A percentile compares a stretch with the other conserved stretches of the same genome.
Evolutionary conservation across 2,797 vertebrate species (phyloP).

Genomic region (Girardinus metallicus): DNA sequence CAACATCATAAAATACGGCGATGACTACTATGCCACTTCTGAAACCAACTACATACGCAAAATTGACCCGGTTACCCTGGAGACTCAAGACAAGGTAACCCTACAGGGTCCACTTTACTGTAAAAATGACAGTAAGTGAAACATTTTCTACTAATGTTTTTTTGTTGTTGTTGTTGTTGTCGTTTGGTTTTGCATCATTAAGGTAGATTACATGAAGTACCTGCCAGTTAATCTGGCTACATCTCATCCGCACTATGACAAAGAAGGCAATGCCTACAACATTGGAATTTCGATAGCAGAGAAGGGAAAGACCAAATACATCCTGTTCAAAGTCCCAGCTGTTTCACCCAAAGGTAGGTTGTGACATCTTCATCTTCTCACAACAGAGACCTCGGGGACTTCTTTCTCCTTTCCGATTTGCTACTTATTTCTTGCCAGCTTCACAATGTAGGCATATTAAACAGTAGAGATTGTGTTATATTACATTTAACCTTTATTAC

Average conservation of each 20-base stretch:
- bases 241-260: constrained; percentile 95
- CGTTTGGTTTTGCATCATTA: constrained; percentile 4
- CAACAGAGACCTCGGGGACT: background rate
- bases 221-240: constrained; percentile 86
- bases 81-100: constrained; percentile 92
- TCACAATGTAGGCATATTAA: background rate
- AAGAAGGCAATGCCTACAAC: constrained; percentile 89
- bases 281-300: constrained; percentile 92
- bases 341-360: constrained; percentile 62
- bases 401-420: background rate
- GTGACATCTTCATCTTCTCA: background rate
- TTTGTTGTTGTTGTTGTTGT: too few relatives aligned
- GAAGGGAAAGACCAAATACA: constrained; percentile 93
- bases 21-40: constrained; percentile 89
- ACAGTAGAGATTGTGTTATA: too few relatives aligned
- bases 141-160: background rate
- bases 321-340: constrained; percentile 90
- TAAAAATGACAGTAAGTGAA: background rate
- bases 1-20: constrained; percentile 92
- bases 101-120: accelerated
- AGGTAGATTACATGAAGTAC: constrained; percentile 94
- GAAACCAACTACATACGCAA: constrained; percentile 96
- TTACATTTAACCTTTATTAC: background rate
- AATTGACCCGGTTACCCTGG: constrained; percentile 89
- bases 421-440: background rate